A percentile compares a stretch with the other conserved stretches of the same genome.
These are phyloP conservation scores for Bombycilla garrulus DNA, from an alignment of 2,113 vertebrate genomes.

Conservation along the genomic window DNA sequence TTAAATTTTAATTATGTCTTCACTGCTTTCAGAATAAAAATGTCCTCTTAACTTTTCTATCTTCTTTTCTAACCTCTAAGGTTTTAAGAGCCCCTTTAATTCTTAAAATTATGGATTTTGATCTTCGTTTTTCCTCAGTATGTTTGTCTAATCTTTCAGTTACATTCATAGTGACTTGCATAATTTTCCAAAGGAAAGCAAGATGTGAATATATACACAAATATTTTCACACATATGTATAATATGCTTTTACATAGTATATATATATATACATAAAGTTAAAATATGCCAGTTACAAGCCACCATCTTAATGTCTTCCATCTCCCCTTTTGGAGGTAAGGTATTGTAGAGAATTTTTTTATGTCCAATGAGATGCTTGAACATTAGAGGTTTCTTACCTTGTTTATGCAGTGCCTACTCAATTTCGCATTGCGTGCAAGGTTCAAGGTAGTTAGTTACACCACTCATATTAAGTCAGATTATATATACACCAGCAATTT, in stretches of 20 bases:
- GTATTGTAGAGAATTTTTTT: neutral
- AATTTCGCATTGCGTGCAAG: neutral
- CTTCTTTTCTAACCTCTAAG: neutral
- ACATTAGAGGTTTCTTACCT: neutral
- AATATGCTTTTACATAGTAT: too few species aligned
- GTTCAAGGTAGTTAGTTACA: neutral
- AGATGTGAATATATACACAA: neutral
- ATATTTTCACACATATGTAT: neutral
- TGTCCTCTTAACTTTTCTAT: neutral
- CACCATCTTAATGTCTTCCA: neutral
- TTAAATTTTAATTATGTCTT: neutral
- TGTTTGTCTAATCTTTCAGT: neutral
- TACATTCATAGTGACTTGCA: neutral
- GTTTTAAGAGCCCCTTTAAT: neutral
- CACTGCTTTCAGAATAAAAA: neutral
- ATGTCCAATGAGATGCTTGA: neutral
- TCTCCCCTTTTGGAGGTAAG: fast-evolving
- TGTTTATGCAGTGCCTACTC: neutral
- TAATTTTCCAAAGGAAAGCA: neutral
- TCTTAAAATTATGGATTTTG: neutral
- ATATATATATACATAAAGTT: neutral
- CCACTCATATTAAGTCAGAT: neutral
- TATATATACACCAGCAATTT: neutral
- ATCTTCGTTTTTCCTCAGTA: neutral
- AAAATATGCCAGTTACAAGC: neutral